Percentiles rank a stretch among this genome's conserved stretches.
phyloP scores from a whole-genome alignment of 2,888 invertebrate species.

The Seira ritae region DNA sequence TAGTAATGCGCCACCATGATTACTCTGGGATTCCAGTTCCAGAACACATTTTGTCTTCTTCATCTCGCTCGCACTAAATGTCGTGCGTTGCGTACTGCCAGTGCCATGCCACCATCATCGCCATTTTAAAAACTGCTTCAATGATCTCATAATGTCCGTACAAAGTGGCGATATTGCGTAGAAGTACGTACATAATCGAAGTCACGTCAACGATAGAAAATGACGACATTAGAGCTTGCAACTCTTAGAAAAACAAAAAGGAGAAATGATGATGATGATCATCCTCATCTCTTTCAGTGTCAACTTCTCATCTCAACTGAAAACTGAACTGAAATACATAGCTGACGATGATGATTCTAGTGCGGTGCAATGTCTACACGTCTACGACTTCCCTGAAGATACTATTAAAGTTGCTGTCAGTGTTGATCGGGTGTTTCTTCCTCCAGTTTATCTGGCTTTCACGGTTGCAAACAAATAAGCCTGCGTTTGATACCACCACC shows the following conservation, averaged over 20 bases:
- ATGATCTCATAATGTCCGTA: conserved; percentile 1
- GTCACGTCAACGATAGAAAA: neutral
- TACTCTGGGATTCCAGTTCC: too few species aligned
- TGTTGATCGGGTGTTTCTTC: conserved; percentile 36
- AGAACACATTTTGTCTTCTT: too few species aligned
- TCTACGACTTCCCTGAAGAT: conserved; percentile 6
- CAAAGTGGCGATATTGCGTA: neutral
- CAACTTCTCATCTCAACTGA: neutral
- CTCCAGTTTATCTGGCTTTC: neutral
- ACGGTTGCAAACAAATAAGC: conserved; percentile 17
- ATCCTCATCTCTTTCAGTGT: neutral
- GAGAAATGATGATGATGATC: too few species aligned
- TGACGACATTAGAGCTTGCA: neutral
- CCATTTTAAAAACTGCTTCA: conserved; percentile 11
- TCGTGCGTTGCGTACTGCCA: conserved; percentile 1
- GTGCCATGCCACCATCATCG: conserved; percentile 6
- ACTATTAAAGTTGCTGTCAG: conserved; percentile 31
- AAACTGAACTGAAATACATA: too few species aligned
- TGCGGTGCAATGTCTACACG: neutral
- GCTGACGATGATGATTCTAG: too few species aligned
- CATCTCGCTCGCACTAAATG: neutral
- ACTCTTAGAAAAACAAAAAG: neutral
- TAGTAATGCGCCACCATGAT: too few species aligned
- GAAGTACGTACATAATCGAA: conserved; percentile 1
- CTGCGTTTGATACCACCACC: too few species aligned